Evolutionary conservation across 2,113 vertebrate genomes (phyloP), one percentile per base, ranked within the genome.

Genomic region (Pogona vitticeps): DNA sequence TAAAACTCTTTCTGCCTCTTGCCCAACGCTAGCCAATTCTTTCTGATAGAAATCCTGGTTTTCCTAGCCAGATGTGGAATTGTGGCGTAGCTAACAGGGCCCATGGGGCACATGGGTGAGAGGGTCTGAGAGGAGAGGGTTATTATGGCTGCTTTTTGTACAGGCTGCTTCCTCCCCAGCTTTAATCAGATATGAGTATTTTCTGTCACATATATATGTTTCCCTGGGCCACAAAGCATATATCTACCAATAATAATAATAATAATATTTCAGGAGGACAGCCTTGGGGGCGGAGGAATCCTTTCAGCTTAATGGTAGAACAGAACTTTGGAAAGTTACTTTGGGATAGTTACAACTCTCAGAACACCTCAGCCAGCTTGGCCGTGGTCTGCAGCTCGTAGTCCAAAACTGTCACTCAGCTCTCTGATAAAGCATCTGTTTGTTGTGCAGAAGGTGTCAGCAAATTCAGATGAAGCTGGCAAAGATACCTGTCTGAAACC

Each of bases 41-140:
- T 70, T n/a, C 76, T 14, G 6, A 58, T 26, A 36, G 84, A 86
- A 86, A 78, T 86, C 76, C 84, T 86, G 84, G 40, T 72, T 85
- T 86, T 70, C 65, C 58, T 21, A 52, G 59, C 59, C 42, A 46
- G 21, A 23, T 56, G 61, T 15, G 79, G 67, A 58, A 31, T n/a
- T 86, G 65, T 38, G 9, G 46, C 12, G 67, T 33, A 70, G 84
- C 72, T 73, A 56, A 83, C 14, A 61, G 1, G 33, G 28, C 33
- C 38, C 23, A 10, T 40, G 20, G 33, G 36, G 46, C 58, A 40
- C 14, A 10, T 52, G 10, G 46, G 10, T 52, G 46, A 31, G 13
- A 71, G 28, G 56, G 67, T 38, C 13, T 1, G 36, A 13, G 77
- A n/a, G 58, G 76, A 40, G 46, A 58, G 38, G 56, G 76, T 86